A percentile compares a stretch with the other conserved stretches of the same genome.
Evolutionary conservation across 2,797 vertebrate genomes (phyloP).

Genomic region (Acridotheres tristis): DNA sequence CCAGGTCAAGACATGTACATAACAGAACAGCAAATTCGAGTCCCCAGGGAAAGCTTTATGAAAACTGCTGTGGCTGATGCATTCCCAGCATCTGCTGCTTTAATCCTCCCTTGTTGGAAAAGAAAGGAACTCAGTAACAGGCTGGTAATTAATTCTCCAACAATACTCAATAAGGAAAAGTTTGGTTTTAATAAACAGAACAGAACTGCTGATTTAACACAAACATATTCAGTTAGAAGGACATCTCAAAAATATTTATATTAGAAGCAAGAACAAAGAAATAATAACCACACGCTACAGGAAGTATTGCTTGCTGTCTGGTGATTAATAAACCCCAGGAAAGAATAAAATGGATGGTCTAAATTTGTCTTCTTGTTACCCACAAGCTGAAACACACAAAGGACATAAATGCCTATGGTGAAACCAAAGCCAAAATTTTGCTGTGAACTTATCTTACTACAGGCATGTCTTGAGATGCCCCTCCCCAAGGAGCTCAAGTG

Average conservation of each 20-base stretch:
- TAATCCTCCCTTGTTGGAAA: neutral
- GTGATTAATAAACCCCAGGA: neutral
- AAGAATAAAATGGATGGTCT: neutral
- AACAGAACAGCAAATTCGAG: neutral
- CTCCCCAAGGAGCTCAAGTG: neutral
- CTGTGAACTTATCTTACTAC: neutral
- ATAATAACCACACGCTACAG: neutral
- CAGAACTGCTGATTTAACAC: neutral
- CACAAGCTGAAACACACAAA: neutral
- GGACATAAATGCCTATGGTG: neutral
- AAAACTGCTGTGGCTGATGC: neutral
- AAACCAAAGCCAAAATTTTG: neutral
- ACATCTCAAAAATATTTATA: neutral
- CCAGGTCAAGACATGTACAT: rapidly evolving
- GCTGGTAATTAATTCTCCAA: constrained; percentile 27
- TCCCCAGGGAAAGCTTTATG: neutral
- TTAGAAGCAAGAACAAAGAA: constrained; percentile 8
- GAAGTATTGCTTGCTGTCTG: constrained; percentile 6
- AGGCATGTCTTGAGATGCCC: neutral
- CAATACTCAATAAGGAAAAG: constrained; percentile 1
- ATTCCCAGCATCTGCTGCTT: neutral
- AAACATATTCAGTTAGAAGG: neutral
- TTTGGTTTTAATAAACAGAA: constrained; percentile 13
- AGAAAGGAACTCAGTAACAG: neutral
- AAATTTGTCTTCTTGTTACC: neutral